Base-by-base conservation (phyloP, 2,888 invertebrate genomes). In the Drosophila mulleri region DNA sequence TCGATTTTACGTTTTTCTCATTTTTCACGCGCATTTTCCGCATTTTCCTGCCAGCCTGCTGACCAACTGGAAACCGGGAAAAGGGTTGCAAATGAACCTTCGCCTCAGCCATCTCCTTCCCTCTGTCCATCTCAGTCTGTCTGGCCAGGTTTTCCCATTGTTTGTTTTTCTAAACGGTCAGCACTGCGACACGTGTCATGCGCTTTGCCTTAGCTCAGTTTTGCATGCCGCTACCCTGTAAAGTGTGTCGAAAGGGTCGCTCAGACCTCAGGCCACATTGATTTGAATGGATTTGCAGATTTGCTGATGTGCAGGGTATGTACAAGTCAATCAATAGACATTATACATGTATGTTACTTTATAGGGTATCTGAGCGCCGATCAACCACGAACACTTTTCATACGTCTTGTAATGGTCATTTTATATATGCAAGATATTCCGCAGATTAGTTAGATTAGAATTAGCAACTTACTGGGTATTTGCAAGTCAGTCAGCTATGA, bases 21-120 rank as follows among this genome's bases (percentile, higher is more conserved):
- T 88, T 86, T 80, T 88, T 80, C 83, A 86, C 89, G 41, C 60
- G 69, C 72, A 71, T 80, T 83, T 85, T 82, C 77, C 83, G 59
- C 70, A 56, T 48, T 48, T 61, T 59, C 67, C 56, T 14, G 32
- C 29, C 29, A 29, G 29, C 29, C 72, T 44, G 64, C 75, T 86
- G 83, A 83, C 83, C 89, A 77, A 67, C 72, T 67, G 79, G 45
- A 63, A 65, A 59, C 35, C 50, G 9, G 67, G n/a, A 20, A 72
- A 79, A 79, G 77, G 80, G 77, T 79, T 77, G 76, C n/a, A 64
- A 67, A 45, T 65, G 29, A 41, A 9, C 56, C 37, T 53, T 11
- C 53, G 16, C 8, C 1, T 16, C 3, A 29, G 14, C 14, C 52
- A 35, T 32, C 7, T 6, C n/a, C 29, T 35, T 52, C 12, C 20